phyloP scores from a whole-genome alignment of 2,888 invertebrate species.

The Apodemia zela region DNA sequence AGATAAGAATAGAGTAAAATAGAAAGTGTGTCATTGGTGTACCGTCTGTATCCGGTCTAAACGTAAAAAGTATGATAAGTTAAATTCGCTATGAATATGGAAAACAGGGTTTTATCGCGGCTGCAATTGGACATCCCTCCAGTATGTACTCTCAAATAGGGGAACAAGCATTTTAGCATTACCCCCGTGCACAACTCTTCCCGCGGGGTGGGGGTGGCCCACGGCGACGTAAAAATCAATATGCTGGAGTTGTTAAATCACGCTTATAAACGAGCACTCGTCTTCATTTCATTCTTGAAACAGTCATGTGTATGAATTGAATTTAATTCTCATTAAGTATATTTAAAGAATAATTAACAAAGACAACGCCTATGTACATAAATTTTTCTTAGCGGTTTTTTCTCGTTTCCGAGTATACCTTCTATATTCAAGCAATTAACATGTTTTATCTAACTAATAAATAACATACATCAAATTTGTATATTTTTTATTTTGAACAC shows the following conservation, averaged over 20 bases:
- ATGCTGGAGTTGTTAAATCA: slow-evolving; percentile 90
- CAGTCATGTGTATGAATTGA: slow-evolving; percentile 51
- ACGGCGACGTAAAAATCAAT: slow-evolving; percentile 82
- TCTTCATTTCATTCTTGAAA: slow-evolving; percentile 80
- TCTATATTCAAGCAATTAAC: no score
- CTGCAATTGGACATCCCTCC: slow-evolving; percentile 62
- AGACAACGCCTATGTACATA: neutral
- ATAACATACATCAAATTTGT: no score
- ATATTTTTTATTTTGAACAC: no score
- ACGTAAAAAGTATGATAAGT: slow-evolving; percentile 62
- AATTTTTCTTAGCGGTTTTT: neutral
- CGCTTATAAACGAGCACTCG: slow-evolving; percentile 83
- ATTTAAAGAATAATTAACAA: neutral
- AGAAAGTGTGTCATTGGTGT: slow-evolving; percentile 74
- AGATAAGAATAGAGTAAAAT: slow-evolving; percentile 60
- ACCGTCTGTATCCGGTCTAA: slow-evolving; percentile 71
- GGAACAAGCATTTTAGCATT: slow-evolving; percentile 82
- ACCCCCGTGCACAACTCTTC: slow-evolving; percentile 81
- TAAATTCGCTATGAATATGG: slow-evolving; percentile 46
- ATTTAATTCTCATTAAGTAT: slow-evolving; percentile 1
- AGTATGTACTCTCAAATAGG: slow-evolving; percentile 81
- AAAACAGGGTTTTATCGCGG: slow-evolving; percentile 47
- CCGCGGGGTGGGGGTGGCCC: slow-evolving; percentile 77
- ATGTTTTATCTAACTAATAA: no score
- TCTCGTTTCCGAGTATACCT: neutral